These are phyloP conservation scores for Brachionus rotundiformis DNA, from an alignment of 1,140 invertebrate genomes.

Conservation along the genomic window DNA sequence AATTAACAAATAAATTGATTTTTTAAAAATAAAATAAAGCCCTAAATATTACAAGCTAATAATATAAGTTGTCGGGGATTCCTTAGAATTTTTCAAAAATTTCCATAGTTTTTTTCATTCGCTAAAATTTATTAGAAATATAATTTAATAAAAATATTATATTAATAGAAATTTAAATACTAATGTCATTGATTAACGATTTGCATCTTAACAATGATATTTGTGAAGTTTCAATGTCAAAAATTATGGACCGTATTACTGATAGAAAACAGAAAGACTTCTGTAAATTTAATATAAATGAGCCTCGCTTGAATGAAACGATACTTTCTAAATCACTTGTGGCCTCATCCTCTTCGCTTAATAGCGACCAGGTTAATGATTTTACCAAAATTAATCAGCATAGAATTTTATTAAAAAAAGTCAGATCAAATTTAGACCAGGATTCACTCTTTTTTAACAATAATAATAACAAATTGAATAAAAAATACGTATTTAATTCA, in stretches of 20 bases:
- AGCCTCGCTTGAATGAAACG: background rate
- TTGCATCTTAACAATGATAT: background rate
- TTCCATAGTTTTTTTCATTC: constrained; percentile 1
- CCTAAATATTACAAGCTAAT: no score
- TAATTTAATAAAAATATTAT: background rate
- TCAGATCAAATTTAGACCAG: background rate
- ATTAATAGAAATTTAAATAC: background rate
- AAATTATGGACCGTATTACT: background rate
- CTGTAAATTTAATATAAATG: background rate
- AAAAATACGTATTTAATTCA: background rate
- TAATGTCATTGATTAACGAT: background rate
- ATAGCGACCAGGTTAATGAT: background rate
- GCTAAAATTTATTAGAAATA: background rate
- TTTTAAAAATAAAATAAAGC: background rate
- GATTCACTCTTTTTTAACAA: constrained; percentile 1
- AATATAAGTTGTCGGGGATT: constrained; percentile 16
- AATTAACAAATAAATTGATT: background rate
- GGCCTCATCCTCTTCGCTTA: background rate
- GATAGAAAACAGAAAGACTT: background rate
- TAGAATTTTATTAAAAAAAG: constrained; percentile 7
- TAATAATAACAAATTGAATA: background rate
- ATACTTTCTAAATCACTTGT: background rate
- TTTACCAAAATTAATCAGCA: constrained; percentile 12
- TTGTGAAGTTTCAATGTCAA: constrained; percentile 4
- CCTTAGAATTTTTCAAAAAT: background rate